Evolutionary conservation across 2,113 vertebrate species (phyloP).

Genomic region (Panthera leo): DNA sequence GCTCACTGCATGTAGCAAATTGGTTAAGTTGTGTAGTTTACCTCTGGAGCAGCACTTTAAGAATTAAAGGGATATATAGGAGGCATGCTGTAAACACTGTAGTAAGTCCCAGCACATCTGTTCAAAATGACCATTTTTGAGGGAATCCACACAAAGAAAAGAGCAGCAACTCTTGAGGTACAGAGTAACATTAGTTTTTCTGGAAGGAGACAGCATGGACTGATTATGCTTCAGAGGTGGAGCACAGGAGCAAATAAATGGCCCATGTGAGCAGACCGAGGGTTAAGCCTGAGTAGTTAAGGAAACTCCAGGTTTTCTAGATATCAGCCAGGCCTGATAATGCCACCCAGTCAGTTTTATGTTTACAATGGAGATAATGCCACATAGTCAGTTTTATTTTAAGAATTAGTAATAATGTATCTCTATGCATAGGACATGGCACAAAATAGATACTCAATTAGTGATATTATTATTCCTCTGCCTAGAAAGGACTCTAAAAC

Average conservation of each 20-base stretch:
- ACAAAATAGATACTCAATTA: background rate
- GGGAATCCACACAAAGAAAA: background rate
- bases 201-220: background rate
- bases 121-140: background rate
- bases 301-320: background rate
- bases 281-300: background rate
- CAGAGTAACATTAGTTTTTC: background rate
- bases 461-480: background rate
- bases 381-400: background rate
- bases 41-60: background rate
- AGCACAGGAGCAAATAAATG: background rate
- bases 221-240: background rate
- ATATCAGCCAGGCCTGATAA: background rate
- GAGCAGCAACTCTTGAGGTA: background rate
- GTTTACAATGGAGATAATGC: background rate
- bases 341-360: background rate
- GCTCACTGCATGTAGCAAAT: background rate
- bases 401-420: background rate
- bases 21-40: background rate
- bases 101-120: background rate
- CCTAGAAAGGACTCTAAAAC: background rate
- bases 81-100: background rate
- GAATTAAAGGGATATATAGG: background rate
- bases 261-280: background rate
- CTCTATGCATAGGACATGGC: background rate